These are phyloP conservation scores for Cyanoramphus novaezelandiae DNA, from an alignment of 2,113 vertebrate genomes.

Conservation along the genomic window DNA sequence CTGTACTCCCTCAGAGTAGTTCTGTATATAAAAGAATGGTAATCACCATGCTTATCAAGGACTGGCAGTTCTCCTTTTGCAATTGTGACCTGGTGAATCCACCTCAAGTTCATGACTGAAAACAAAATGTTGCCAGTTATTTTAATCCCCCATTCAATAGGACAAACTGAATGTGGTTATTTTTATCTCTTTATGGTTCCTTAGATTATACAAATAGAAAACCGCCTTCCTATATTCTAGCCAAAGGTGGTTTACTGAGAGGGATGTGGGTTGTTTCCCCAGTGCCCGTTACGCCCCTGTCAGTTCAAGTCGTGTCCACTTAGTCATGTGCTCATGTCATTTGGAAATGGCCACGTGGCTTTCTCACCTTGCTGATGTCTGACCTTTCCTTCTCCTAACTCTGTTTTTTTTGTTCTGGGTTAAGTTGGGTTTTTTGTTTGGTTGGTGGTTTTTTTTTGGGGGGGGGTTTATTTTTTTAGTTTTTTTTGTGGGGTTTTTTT, in stretches of 20 bases:
- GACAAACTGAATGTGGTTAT: slow-evolving; percentile 28
- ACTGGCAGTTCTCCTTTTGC: slow-evolving; percentile 53
- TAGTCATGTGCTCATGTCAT: not conserved
- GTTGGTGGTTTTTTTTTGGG: too few relatives aligned
- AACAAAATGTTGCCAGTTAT: not conserved
- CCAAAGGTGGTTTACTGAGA: not conserved
- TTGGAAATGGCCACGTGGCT: not conserved
- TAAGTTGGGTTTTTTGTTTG: not conserved
- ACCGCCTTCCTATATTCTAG: not conserved
- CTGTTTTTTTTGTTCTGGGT: not conserved
- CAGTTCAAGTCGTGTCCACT: not conserved
- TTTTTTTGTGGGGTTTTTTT: too few relatives aligned
- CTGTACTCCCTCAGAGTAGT: slow-evolving; percentile 32
- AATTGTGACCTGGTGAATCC: slow-evolving; percentile 28
- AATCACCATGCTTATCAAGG: slow-evolving; percentile 58
- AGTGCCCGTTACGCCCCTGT: not conserved
- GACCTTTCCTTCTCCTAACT: not conserved
- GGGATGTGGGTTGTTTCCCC: not conserved
- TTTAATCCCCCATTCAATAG: slow-evolving; percentile 32
- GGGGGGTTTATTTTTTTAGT: too few relatives aligned
- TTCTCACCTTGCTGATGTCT: not conserved
- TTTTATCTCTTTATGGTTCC: slow-evolving; percentile 33
- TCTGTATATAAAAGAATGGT: slow-evolving; percentile 55
- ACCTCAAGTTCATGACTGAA: not conserved
- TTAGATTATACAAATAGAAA: not conserved